These are phyloP conservation scores for Adrianichthys oophorus DNA, from an alignment of 2,797 vertebrate genomes.

Conservation along the genomic window DNA sequence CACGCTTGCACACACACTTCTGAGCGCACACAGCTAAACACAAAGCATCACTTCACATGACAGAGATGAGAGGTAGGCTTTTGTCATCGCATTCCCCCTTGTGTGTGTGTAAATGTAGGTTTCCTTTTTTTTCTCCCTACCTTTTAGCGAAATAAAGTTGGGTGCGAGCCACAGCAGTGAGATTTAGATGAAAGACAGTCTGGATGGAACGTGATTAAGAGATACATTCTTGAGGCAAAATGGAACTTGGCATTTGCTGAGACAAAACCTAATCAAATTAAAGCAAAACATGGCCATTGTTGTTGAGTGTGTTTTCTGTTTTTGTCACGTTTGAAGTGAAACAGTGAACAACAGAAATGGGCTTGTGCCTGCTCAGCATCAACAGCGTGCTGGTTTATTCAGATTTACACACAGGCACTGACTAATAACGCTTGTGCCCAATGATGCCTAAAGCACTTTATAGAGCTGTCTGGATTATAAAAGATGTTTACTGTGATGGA, in stretches of 20 bases:
- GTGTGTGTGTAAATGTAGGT: conserved; percentile 14
- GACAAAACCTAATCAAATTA: conserved; percentile 84
- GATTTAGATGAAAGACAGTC: conserved; percentile 80
- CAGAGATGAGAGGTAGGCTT: conserved; percentile 73
- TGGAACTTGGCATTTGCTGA: conserved; percentile 80
- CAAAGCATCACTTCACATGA: conserved; percentile 76
- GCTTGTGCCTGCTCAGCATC: conserved; percentile 56
- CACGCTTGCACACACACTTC: conserved; percentile 34
- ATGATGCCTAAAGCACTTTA: conserved; percentile 75
- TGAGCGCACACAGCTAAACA: conserved; percentile 67
- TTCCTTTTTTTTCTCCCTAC: conserved; percentile 45
- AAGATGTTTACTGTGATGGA: conserved; percentile 75
- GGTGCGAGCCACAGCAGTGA: conserved; percentile 78
- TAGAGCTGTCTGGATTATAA: conserved; percentile 71
- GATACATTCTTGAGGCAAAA: conserved; percentile 81
- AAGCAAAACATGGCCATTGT: conserved; percentile 79
- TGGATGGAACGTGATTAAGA: conserved; percentile 83
- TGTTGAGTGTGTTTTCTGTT: conserved; percentile 64
- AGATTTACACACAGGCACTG: conserved; percentile 64
- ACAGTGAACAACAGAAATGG: conserved; percentile 66
- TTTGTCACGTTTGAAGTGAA: conserved; percentile 72
- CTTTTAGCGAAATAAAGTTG: conserved; percentile 78
- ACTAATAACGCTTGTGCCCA: conserved; percentile 70
- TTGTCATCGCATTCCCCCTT: conserved; percentile 74
- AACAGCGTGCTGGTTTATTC: conserved; percentile 46